phyloP scores from a whole-genome alignment of 2,888 invertebrate genomes.

The Thymelicus acteon region DNA sequence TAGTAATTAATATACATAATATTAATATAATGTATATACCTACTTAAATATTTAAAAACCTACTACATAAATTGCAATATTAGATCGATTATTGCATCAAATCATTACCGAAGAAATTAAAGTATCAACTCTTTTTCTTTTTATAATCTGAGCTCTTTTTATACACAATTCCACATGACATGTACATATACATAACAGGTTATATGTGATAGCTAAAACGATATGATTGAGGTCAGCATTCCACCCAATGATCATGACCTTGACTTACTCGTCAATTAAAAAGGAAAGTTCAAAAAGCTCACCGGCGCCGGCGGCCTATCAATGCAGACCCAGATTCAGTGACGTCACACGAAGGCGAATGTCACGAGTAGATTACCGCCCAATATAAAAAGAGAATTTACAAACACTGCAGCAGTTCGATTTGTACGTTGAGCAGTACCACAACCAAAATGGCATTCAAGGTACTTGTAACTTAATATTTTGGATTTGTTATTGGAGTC shows the following conservation, averaged over 20 bases:
- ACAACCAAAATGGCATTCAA: constrained; percentile 71
- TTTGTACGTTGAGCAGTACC: constrained; percentile 57
- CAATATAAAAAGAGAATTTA: constrained; percentile 60
- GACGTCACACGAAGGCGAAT: constrained; percentile 63
- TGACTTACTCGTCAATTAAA: constrained; percentile 66
- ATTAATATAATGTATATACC: too few species aligned
- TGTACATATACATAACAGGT: neutral
- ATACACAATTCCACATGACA: neutral
- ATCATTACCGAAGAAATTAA: too few species aligned
- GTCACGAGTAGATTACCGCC: constrained; percentile 54
- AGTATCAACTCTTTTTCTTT: too few species aligned
- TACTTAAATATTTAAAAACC: too few species aligned
- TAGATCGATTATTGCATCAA: too few species aligned
- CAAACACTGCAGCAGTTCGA: constrained; percentile 60
- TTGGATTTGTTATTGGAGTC: neutral
- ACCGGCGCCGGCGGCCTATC: constrained; percentile 54
- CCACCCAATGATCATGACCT: constrained; percentile 58
- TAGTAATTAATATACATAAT: too few species aligned
- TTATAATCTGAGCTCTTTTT: too few species aligned
- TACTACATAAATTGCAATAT: too few species aligned
- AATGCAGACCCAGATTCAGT: constrained; percentile 55
- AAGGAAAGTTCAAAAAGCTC: constrained; percentile 73
- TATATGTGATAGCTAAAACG: neutral
- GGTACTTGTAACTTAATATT: constrained; percentile 49
- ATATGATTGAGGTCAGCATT: constrained; percentile 39